Evolutionary conservation across 1,140 invertebrate genomes (phyloP).

Genomic region (Arctopsyche grandis): DNA sequence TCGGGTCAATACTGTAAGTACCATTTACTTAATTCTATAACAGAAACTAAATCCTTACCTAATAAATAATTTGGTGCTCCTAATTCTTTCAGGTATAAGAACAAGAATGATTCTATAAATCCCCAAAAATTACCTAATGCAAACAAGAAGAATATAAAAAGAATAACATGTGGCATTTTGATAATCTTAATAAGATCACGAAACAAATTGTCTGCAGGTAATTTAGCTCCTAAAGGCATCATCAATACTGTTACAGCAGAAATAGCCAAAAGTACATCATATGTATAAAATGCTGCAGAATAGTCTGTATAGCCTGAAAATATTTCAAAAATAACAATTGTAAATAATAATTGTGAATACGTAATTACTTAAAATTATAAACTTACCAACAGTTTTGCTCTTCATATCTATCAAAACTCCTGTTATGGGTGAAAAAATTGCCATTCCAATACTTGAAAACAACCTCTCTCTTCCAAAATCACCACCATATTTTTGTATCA

Average conservation of each 20-base stretch:
- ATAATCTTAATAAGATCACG: conserved; percentile 76
- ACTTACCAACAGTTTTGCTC: conserved; percentile 67
- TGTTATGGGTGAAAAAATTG: conserved; percentile 82
- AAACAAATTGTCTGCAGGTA: conserved; percentile 78
- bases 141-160: conserved; percentile 82
- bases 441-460: conserved; percentile 82
- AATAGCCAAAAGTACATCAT: conserved; percentile 75
- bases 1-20: too few species aligned
- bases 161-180: conserved; percentile 77
- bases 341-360: not conserved
- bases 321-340: conserved; percentile 30
- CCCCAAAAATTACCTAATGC: conserved; percentile 84
- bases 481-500: conserved; percentile 82
- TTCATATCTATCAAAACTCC: conserved; percentile 79
- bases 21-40: not conserved
- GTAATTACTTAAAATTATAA: not conserved
- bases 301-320: conserved; percentile 78
- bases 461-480: conserved; percentile 83
- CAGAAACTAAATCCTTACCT: conserved; percentile 62
- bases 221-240: conserved; percentile 77
- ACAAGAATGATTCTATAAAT: conserved; percentile 86
- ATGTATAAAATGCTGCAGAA: conserved; percentile 80
- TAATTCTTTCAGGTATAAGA: conserved; percentile 83
- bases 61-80: conserved; percentile 82
- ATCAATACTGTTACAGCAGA: conserved; percentile 75